Percentiles rank a stretch among this genome's conserved stretches.
Evolutionary conservation across 2,797 vertebrate genomes (phyloP).

Genomic region (Danio albolineatus): DNA sequence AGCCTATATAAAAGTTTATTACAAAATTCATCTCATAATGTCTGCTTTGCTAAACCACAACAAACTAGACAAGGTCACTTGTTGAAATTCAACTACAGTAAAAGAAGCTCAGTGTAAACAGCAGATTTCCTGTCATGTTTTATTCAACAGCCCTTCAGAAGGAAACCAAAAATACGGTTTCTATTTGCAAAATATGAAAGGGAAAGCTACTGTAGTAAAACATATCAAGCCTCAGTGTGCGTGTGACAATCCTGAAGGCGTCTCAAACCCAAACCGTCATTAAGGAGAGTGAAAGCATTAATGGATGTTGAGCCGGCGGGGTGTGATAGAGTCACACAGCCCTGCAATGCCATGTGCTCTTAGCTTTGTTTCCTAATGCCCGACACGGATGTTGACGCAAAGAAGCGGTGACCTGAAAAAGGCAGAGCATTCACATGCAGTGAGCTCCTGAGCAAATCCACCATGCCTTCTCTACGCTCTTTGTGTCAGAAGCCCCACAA

Average conservation of each 20-base stretch:
- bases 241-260: slow-evolving; percentile 13
- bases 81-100: slow-evolving; percentile 28
- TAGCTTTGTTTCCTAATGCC: slow-evolving; percentile 61
- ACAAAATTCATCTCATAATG: slow-evolving; percentile 20
- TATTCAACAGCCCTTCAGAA: slow-evolving; percentile 28
- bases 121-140: neutral
- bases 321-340: slow-evolving; percentile 32
- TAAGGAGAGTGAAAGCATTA: slow-evolving; percentile 47
- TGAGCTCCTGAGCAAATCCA: slow-evolving; percentile 38
- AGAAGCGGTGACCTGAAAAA: slow-evolving; percentile 71
- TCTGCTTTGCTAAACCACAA: slow-evolving; percentile 9
- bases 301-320: slow-evolving; percentile 25
- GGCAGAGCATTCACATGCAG: slow-evolving; percentile 7
- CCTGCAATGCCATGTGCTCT: slow-evolving; percentile 56
- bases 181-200: slow-evolving; percentile 1
- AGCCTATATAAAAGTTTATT: neutral
- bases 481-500: slow-evolving; percentile 42
- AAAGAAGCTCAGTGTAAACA: neutral
- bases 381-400: slow-evolving; percentile 59
- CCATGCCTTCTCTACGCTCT: slow-evolving; percentile 44
- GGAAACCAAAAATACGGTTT: neutral
- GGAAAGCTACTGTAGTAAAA: neutral
- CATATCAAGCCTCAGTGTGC: neutral
- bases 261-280: slow-evolving; percentile 43
- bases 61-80: slow-evolving; percentile 13